Percentiles rank a stretch among this genome's conserved stretches.
Conservation (phyloP, 2,888 invertebrate species). For the Drosophila ustulata region DNA sequence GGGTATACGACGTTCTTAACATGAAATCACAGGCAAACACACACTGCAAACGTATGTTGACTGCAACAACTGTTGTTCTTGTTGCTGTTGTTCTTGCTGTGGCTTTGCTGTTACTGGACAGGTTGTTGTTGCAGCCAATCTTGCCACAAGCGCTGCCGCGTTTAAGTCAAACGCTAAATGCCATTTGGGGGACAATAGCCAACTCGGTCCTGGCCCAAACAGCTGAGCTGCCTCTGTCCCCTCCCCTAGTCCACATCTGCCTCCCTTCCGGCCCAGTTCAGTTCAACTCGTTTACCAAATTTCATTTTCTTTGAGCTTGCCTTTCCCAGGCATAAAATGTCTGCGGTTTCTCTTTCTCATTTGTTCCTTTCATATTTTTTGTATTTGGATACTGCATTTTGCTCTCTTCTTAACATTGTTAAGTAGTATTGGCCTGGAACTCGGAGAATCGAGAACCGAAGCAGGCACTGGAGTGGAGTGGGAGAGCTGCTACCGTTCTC, state of each 20-base stretch:
- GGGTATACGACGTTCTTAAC: slow-evolving; percentile 73
- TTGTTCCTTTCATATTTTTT: slow-evolving; percentile 16
- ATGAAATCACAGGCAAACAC: slow-evolving; percentile 54
- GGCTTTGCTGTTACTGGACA: slow-evolving; percentile 29
- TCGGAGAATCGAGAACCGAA: slow-evolving; percentile 3
- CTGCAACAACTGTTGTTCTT: slow-evolving; percentile 17
- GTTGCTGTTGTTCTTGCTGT: slow-evolving; percentile 31
- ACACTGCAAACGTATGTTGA: slow-evolving; percentile 67
- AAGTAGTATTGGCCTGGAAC: slow-evolving; percentile 48
- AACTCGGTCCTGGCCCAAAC: slow-evolving; percentile 45
- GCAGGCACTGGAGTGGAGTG: slow-evolving; percentile 12
- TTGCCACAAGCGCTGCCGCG: slow-evolving; percentile 55
- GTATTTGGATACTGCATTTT: slow-evolving; percentile 6
- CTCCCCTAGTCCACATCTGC: neutral
- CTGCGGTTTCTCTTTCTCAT: slow-evolving; percentile 48
- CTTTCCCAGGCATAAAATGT: slow-evolving; percentile 52
- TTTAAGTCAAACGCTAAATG: slow-evolving; percentile 76
- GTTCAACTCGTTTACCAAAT: slow-evolving; percentile 28
- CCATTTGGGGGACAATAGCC: slow-evolving; percentile 71
- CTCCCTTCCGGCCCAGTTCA: neutral
- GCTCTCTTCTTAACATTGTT: slow-evolving; percentile 42
- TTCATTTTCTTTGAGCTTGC: slow-evolving; percentile 57
- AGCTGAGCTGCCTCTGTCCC: slow-evolving; percentile 57
- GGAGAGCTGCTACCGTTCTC: slow-evolving; percentile 32
- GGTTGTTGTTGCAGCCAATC: slow-evolving; percentile 15